Evolutionary conservation across 2,888 invertebrate genomes (phyloP), one percentile per base, ranked within the genome.

Genomic region (Eupithecia subfuscata): DNA sequence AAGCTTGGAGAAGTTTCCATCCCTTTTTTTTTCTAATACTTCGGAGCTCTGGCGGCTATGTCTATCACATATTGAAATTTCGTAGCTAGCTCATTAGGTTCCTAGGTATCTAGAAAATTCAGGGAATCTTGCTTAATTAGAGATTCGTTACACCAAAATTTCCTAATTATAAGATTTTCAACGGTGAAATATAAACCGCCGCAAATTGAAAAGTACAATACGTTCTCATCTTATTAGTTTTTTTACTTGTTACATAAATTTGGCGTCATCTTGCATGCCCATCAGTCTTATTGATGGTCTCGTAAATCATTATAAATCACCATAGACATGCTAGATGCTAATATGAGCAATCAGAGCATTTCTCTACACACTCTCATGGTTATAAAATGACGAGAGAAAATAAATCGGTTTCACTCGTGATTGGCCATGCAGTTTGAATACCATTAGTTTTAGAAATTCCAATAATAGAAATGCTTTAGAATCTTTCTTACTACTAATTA

Each of bases 371-470:
- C 68, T 68, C 68, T 43, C 71, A 73, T 71, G 73, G 60, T 52
- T 60, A 71, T 70, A 72, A 74, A 71, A 72, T 67, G 60, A 73
- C 69, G 48, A 67, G 78, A 70, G 74, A 78, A 79, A 80, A 77
- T 75, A 77, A 75, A 79, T 76, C 78, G 70, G 79, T 81, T 81
- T 81, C 81, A 80, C 81, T 79, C 75, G 76, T 69, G 67, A 69
- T 37, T 37, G 43, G 40, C 0, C 43, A 25, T 68, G 68, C 43
- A 40, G 68, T 73, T 34, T 72, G 78, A 75, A 77, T 77, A 63
- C 73, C 73, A 72, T 77, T 69, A 60, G 75, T 70, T 71, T 73
- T 69, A 63, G 60, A 60, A 73, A 77, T 77, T 40, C 70, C 70
- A 67, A 11, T 70, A 70, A 65, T 72, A 72, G 72, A 72, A 69